A percentile compares a stretch with the other conserved stretches of the same genome.
Conservation (phyloP, 2,888 invertebrate species). For the Volucella bombylans region DNA sequence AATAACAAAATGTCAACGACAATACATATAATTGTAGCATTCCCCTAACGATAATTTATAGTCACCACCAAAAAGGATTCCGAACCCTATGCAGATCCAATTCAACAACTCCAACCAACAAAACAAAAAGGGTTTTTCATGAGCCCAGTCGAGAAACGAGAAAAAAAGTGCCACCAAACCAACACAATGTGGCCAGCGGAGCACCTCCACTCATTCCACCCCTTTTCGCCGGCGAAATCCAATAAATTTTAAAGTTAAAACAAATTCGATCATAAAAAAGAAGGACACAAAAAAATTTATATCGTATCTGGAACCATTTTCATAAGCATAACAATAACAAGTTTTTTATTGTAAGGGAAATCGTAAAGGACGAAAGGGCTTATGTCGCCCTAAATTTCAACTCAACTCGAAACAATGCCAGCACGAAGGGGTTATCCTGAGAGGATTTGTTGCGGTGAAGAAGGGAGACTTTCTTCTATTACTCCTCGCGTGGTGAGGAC, state of each 20-base stretch:
- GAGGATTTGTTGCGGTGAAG: slow-evolving; percentile 32
- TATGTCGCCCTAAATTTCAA: slow-evolving; percentile 39
- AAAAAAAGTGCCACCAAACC: slow-evolving; percentile 31
- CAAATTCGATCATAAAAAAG: slow-evolving; percentile 70
- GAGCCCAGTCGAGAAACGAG: slow-evolving; percentile 30
- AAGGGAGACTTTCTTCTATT: slow-evolving; percentile 18
- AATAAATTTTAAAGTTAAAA: slow-evolving; percentile 73
- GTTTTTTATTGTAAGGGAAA: slow-evolving; percentile 65
- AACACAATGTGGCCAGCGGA: slow-evolving; percentile 65
- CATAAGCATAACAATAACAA: slow-evolving; percentile 70
- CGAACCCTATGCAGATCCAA: slow-evolving; percentile 64
- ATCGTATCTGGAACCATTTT: slow-evolving; percentile 65
- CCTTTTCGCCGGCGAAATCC: slow-evolving; percentile 16
- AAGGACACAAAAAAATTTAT: slow-evolving; percentile 22
- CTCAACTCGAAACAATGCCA: slow-evolving; percentile 6
- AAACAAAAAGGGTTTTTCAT: slow-evolving; percentile 15
- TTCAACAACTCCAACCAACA: slow-evolving; percentile 19
- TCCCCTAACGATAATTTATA: slow-evolving; percentile 70
- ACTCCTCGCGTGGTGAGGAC: slow-evolving; percentile 25
- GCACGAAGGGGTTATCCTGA: slow-evolving; percentile 44
- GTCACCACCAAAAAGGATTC: slow-evolving; percentile 63
- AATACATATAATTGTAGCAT: slow-evolving; percentile 69
- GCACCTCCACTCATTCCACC: slow-evolving; percentile 46
- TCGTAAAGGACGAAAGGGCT: slow-evolving; percentile 66
- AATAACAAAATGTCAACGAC: slow-evolving; percentile 66